Base-by-base conservation (phyloP, 2,797 vertebrate species). In the Karalla daura region DNA sequence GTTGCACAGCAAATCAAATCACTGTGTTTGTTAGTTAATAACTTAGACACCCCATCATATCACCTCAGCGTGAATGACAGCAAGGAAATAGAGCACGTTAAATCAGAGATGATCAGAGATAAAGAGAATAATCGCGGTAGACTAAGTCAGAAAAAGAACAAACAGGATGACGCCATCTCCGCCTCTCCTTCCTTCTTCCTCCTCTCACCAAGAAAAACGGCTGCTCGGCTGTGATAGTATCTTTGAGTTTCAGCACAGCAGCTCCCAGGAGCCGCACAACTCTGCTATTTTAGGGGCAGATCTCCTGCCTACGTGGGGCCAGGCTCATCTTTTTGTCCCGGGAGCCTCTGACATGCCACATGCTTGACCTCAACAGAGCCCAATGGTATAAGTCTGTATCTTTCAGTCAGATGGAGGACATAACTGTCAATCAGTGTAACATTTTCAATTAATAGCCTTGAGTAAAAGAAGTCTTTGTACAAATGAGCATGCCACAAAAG, bases 161-260 rank as follows among this genome's bases (percentile, higher is more conserved):
- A 83, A 87, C 85, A 85, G 74, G 66, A 81, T 55, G 75, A 88
- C 70, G 76, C 73, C 75, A 87, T 83, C 69, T 56, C 15, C 40
- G 2, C 32, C 61, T 66, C 73, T 83, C 81, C 80, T 83, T 87
- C 86, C 85, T 74, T 52, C 74, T 65, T 81, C 71, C 71, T 74
- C 45, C 20, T 76, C 55, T 78, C 61, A 56, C 63, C 59, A 81
- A 70, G 67, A 61, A 70, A 40, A 63, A 15, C 7, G 49, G 13
- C 28, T 62, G 70, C 36, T 72, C 65, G 28, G 27, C 52, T 74
- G 65, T 0, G 85, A 91, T 89, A 88, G 23, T 64, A 87, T 88
- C 80, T 84, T 40, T 63, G 61, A 78, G 69, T 77, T 74, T 74
- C 58, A 80, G 71, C 55, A 40, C 7, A 65, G 68, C 53, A 52